Percentiles rank a stretch among this genome's conserved stretches.
These are phyloP conservation scores for Bombylius discolor DNA, from an alignment of 2,888 invertebrate species.

Conservation along the genomic window DNA sequence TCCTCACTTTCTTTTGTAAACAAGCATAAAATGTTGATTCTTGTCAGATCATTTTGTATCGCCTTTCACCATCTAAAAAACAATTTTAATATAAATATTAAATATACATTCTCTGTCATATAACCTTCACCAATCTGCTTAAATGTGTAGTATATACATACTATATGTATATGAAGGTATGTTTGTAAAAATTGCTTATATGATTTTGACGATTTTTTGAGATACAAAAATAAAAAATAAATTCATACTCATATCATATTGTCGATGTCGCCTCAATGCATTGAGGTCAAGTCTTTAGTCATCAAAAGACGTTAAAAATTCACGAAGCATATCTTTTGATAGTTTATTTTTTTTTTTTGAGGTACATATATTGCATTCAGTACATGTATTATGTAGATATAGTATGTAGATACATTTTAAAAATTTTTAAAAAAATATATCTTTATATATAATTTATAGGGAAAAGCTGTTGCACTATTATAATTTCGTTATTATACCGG, in stretches of 20 bases:
- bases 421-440: too few species aligned
- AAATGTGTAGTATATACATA: neutral
- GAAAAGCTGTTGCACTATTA: too few species aligned
- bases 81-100: too few species aligned
- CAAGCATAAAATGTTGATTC: too few species aligned
- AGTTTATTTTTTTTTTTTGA: too few species aligned
- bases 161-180: neutral
- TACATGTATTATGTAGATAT: neutral
- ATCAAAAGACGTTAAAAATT: neutral
- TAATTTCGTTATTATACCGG: too few species aligned
- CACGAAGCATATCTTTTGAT: neutral
- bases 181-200: neutral
- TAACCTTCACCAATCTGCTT: neutral
- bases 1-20: too few species aligned
- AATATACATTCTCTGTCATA: neutral
- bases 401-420: neutral
- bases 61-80: too few species aligned
- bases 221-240: too few species aligned
- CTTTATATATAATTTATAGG: too few species aligned
- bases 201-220: neutral
- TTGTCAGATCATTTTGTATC: neutral
- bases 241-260: too few species aligned
- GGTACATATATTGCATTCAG: too few species aligned
- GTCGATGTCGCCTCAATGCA: neutral
- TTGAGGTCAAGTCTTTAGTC: neutral